Evolutionary conservation across 2,888 invertebrate genomes (phyloP), one percentile per base, ranked within the genome.

Genomic region (Pachymerium ferrugineum): DNA sequence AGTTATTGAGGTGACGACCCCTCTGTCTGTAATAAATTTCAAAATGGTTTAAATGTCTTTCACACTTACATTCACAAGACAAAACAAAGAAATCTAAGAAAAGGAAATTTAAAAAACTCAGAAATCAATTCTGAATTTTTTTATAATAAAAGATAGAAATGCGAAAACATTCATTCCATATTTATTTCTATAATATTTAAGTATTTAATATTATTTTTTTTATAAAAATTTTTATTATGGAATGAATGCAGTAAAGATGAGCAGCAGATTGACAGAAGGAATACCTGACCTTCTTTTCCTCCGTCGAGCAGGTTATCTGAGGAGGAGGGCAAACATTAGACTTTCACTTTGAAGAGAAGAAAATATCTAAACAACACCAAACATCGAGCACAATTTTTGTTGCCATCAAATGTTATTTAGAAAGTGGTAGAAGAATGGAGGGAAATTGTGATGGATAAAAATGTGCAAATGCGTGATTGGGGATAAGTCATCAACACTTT

Each of bases 281-380:
- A 62, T 62, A 73, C 67, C 73, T 73, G 73, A 73, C 73, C 73
- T 73, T 73, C 73, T 73, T 68, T 68, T 38, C 73, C 73, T 62
- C 68, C 73, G 73, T 73, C 73, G 62, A 73, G 73, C 73, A 73
- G 47, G 31, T 62, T 38, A 73, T 73, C 73, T 73, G 68, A 62
- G 68, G 68, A 38, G 33, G 67, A 73, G 68, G 73, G 30, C 29
- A 54, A 72, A 33, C 47, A 72, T 72, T 72, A 72, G 47, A 54
- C 30, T 69, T 31, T 69, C 19, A 69, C 30, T 69, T 30, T 28
- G 69, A 28, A 62, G 28, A 62, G 62, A 62, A 62, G 25, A 25
- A 62, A 62, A 62, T 28, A 62, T 62, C 62, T 12, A n/a, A 62
- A 62, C 62, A 62, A 62, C 62, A 62, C 28, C 62, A 62, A 62